Evolutionary conservation across 2,113 vertebrate species (phyloP).

Genomic region (Neodontobutis hainanensis): DNA sequence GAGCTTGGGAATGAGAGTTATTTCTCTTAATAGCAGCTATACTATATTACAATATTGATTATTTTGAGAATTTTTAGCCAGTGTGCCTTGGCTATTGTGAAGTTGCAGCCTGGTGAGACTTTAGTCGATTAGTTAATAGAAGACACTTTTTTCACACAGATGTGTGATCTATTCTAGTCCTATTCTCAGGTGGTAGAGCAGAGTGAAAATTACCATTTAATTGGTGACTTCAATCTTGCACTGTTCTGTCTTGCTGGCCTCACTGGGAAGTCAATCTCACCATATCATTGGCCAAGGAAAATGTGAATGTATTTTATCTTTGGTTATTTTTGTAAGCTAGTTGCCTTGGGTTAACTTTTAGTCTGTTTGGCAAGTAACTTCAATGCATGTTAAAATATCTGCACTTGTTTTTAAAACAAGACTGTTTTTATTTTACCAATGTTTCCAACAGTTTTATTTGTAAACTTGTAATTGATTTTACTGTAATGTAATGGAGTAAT

Average conservation of each 20-base stretch:
- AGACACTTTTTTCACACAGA: constrained; percentile 1
- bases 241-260: constrained; percentile 28
- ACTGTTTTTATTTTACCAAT: constrained; percentile 3
- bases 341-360: not conserved
- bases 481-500: too few species aligned
- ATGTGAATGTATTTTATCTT: constrained; percentile 21
- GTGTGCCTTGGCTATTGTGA: constrained; percentile 78
- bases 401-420: constrained; percentile 2
- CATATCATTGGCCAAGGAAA: constrained; percentile 33
- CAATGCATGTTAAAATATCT: constrained; percentile 2
- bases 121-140: constrained; percentile 19
- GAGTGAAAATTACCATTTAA: constrained; percentile 4
- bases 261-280: constrained; percentile 20
- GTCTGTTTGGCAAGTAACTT: constrained; percentile 22
- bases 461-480: too few species aligned
- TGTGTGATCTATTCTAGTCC: constrained; percentile 31
- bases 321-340: constrained; percentile 10
- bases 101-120: constrained; percentile 28
- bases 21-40: not conserved
- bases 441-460: not conserved
- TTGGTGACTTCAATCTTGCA: constrained; percentile 19
- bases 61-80: constrained; percentile 50
- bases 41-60: constrained; percentile 17
- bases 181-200: constrained; percentile 50
- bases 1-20: constrained; percentile 8